Base-by-base conservation (phyloP, 2,797 vertebrate genomes). In the Xenops minutus region DNA sequence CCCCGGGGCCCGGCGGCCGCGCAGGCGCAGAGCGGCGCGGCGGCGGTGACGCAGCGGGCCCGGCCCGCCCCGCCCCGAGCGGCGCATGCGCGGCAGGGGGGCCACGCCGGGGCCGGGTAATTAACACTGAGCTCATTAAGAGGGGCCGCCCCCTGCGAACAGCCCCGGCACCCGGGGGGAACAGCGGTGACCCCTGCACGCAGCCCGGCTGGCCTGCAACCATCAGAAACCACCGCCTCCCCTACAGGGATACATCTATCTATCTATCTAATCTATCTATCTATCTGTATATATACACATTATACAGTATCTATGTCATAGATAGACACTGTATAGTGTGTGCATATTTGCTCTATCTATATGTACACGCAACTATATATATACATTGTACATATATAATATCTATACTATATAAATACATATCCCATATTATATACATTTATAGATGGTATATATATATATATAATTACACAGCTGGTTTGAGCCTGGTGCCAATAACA, bases 1-100 rank as follows among this genome's bases (percentile, higher is more conserved):
- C 4, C 8, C 17, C 18, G 43, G 16, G 0, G 6, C 30, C 3
- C 12, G n/a, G 24, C 2, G 10, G 6, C 1, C 0, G 34, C 89
- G 88, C 94, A 49, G 56, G 96, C 91, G 94, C 7, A 10, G 18
- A 22, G 17, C 30, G 8, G 7, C 0, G 75, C 19, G 6, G 44
- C 39, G 34, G 22, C 13, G 3, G 56, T 95, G 96, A 95, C 93
- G 93, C 93, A 88, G 5, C 12, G 10, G 3, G 34, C 2, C 5
- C 0, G 18, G 6, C 37, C 55, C 46, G 52, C 15, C 61, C 64
- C 51, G 4, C 15, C 61, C 64, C 51, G 4, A 16, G 27, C 2
- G 8, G 85, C 74, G 96, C 95, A 8, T 89, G 95, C 94, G 95
- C 49, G 8, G 6, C 2, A n/a, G 1, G 0, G 71, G 62, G 82